Conservation (phyloP, 2,888 invertebrate genomes). For the Mamestra brassicae region DNA sequence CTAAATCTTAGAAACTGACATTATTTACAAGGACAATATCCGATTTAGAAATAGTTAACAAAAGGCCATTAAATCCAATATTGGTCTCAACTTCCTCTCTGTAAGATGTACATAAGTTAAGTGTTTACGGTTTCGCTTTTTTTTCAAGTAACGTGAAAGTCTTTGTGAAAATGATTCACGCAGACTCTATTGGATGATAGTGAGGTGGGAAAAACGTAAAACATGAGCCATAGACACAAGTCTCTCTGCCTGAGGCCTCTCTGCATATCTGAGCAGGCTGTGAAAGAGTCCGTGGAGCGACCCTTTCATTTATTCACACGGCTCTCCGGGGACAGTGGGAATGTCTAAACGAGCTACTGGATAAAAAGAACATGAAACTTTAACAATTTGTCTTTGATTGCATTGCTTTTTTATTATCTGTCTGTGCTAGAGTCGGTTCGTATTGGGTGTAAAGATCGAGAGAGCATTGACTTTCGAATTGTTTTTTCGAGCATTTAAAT, state of each 20-base stretch:
- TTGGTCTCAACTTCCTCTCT: background rate
- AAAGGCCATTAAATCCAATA: conserved; percentile 18
- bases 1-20: conserved; percentile 19
- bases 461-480: background rate
- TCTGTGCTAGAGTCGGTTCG: background rate
- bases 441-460: background rate
- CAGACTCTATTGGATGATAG: conserved; percentile 34
- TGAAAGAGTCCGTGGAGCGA: conserved; percentile 76
- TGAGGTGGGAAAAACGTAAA: conserved; percentile 33
- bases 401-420: conserved; percentile 37
- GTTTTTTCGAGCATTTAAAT: background rate
- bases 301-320: conserved; percentile 77
- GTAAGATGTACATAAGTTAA: background rate
- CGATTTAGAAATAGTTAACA: conserved; percentile 19
- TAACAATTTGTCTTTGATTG: conserved; percentile 44
- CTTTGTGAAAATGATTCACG: background rate
- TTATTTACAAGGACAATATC: conserved; percentile 39
- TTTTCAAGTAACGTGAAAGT: background rate
- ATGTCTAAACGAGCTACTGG: conserved; percentile 54
- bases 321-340: conserved; percentile 56
- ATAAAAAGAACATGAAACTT: conserved; percentile 54
- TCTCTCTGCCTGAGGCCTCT: conserved; percentile 67
- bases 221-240: conserved; percentile 63
- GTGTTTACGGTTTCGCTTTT: background rate
- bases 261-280: conserved; percentile 74